A percentile compares a stretch with the other conserved stretches of the same genome.
Evolutionary conservation across 2,797 vertebrate species (phyloP).

Genomic region (Sylvia borin): DNA sequence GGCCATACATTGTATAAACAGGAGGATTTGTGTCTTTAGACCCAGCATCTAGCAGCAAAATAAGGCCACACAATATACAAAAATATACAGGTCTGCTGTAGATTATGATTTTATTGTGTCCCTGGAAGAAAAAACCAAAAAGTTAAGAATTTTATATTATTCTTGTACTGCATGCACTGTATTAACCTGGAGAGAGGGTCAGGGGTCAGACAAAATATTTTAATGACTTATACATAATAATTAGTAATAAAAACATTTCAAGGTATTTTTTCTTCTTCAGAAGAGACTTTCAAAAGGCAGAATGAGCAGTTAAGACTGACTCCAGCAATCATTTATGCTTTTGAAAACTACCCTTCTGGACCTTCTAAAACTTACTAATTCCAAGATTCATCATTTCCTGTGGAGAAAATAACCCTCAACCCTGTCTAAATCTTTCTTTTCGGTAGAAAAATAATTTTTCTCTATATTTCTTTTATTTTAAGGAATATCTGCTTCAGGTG

Average conservation of each 20-base stretch:
- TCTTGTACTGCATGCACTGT: not conserved
- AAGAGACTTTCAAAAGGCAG: constrained; percentile 9
- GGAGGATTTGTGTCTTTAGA: constrained; percentile 85
- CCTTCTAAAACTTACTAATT: constrained; percentile 8
- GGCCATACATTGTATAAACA: constrained; percentile 85
- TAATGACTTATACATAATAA: constrained; percentile 4
- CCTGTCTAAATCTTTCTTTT: not conserved
- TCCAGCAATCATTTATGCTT: not conserved
- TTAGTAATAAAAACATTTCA: not conserved
- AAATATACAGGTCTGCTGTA: constrained; percentile 97
- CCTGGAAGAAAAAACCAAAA: constrained; percentile 74
- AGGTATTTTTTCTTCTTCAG: not conserved
- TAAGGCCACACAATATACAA: constrained; percentile 93
- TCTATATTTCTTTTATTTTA: not conserved
- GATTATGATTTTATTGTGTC: constrained; percentile 95
- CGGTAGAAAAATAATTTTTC: not conserved
- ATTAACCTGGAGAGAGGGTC: not conserved
- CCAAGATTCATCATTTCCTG: not conserved
- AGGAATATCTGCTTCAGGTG: not conserved
- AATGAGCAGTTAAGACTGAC: not conserved
- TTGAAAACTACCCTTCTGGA: not conserved
- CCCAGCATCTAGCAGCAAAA: constrained; percentile 91
- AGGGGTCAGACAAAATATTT: constrained; percentile 6
- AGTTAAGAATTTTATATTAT: constrained; percentile 5
- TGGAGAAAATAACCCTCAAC: not conserved